A percentile compares a stretch with the other conserved stretches of the same genome.
Evolutionary conservation across 1,140 invertebrate genomes (phyloP).

Genomic region (Notospermus geniculatus): DNA sequence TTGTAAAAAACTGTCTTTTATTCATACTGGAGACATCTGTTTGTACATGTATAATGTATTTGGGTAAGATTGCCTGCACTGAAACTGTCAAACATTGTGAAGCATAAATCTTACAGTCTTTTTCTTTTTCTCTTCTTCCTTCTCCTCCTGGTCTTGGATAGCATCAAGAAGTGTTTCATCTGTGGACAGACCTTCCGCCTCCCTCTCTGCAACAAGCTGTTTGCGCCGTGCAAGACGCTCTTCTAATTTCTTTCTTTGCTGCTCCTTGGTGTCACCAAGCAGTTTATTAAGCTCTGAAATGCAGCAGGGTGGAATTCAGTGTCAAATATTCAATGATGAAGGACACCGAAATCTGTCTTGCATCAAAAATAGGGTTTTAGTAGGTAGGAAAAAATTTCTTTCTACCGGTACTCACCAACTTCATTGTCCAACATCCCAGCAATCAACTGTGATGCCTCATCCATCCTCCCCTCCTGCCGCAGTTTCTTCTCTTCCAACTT

Average conservation of each 20-base stretch:
- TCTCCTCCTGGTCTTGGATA: constrained; percentile 34
- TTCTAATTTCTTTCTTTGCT: constrained; percentile 28
- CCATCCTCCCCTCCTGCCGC: constrained; percentile 36
- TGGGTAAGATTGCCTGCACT: too few species aligned
- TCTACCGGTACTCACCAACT: constrained; percentile 35
- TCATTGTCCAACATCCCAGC: constrained; percentile 36
- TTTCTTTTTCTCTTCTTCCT: constrained; percentile 26
- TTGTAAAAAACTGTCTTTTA: too few species aligned
- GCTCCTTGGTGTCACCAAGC: constrained; percentile 31
- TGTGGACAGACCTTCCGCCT: constrained; percentile 35
- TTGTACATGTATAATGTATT: too few species aligned
- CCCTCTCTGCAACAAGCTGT: constrained; percentile 32
- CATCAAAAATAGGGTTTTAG: too few species aligned
- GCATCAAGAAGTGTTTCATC: constrained; percentile 37
- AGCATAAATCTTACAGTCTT: too few species aligned
- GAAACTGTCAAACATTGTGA: too few species aligned
- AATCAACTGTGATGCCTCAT: constrained; percentile 35
- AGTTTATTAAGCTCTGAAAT: constrained; percentile 5
- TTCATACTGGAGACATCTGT: too few species aligned
- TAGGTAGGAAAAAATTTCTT: too few species aligned
- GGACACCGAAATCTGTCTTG: too few species aligned
- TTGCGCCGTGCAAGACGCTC: constrained; percentile 25
- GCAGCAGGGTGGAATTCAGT: too few species aligned
- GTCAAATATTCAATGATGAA: too few species aligned
- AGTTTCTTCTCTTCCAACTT: constrained; percentile 40